Conservation (phyloP, 2,113 vertebrate species). For the Platichthys flesus region DNA sequence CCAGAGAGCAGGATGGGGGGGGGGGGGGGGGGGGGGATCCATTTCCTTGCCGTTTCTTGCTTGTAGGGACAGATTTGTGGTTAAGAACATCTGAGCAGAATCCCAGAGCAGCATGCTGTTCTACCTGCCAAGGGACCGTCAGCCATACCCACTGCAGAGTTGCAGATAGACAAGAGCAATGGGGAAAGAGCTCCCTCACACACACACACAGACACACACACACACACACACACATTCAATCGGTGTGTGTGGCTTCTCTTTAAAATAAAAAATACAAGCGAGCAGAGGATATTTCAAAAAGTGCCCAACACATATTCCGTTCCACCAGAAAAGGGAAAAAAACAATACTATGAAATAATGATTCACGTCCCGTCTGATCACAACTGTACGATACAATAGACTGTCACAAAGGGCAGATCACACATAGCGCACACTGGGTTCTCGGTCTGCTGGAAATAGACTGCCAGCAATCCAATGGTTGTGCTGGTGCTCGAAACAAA, state of each 20-base stretch:
- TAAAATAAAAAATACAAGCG: background rate
- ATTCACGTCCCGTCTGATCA: slow-evolving; percentile 28
- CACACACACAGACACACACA: slow-evolving; percentile 21
- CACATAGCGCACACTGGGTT: slow-evolving; percentile 11
- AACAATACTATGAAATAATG: slow-evolving; percentile 19
- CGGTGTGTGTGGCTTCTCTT: background rate
- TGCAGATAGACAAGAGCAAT: slow-evolving; percentile 20
- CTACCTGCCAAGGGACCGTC: slow-evolving; percentile 57
- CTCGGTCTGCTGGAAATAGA: slow-evolving; percentile 49
- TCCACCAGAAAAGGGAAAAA: background rate
- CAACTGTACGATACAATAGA: slow-evolving; percentile 14
- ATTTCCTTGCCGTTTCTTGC: slow-evolving; percentile 54
- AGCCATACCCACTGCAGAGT: slow-evolving; percentile 29
- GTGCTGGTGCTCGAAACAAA: slow-evolving; percentile 61
- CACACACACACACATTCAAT: slow-evolving; percentile 18
- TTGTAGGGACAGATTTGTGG: slow-evolving; percentile 61
- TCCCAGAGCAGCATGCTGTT: slow-evolving; percentile 52
- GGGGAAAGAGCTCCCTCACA: slow-evolving; percentile 3
- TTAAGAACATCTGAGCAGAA: slow-evolving; percentile 62
- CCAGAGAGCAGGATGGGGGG: slow-evolving; percentile 19
- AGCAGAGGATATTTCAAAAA: slow-evolving; percentile 7
- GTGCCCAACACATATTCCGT: background rate
- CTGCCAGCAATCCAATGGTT: slow-evolving; percentile 34
- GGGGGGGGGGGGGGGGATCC: slow-evolving; percentile 28
- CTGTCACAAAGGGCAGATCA: slow-evolving; percentile 17